Evolutionary conservation across 2,888 invertebrate species (phyloP).

Genomic region (Dryobota labecula): DNA sequence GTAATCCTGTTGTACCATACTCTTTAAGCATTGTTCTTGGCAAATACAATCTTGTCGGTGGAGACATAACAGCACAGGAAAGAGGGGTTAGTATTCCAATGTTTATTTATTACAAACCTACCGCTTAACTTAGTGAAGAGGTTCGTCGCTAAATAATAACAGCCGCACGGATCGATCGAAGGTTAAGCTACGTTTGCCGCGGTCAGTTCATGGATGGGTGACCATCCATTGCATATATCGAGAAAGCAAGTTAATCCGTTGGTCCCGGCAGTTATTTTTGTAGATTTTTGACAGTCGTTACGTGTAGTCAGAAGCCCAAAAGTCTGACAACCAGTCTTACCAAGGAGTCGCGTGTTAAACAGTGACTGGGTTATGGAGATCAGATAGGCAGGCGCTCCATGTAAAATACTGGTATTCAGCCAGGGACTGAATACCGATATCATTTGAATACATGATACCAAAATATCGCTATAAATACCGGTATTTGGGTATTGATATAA

Average conservation of each 20-base stretch:
- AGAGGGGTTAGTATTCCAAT: constrained; percentile 67
- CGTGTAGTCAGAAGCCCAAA: background rate
- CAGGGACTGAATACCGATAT: too few relatives aligned
- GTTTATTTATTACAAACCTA: background rate
- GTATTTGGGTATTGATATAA: too few relatives aligned
- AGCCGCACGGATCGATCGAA: too few relatives aligned
- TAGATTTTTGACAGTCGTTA: background rate
- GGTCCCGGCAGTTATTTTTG: background rate
- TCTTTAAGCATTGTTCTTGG: constrained; percentile 75
- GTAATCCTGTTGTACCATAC: background rate
- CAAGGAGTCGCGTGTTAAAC: too few relatives aligned
- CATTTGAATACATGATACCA: too few relatives aligned
- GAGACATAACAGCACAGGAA: constrained; percentile 74
- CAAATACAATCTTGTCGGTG: constrained; percentile 77
- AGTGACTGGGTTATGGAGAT: too few relatives aligned
- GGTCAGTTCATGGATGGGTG: background rate
- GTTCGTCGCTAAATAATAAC: background rate
- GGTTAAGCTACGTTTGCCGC: too few relatives aligned
- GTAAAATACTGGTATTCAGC: too few relatives aligned
- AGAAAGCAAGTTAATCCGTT: background rate
- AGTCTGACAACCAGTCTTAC: too few relatives aligned
- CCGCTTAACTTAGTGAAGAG: background rate
- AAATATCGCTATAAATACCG: too few relatives aligned
- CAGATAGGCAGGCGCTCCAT: too few relatives aligned
- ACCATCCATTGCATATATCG: background rate